Conservation (phyloP, 1,140 invertebrate genomes). For the Polypedilum vanderplanki region DNA sequence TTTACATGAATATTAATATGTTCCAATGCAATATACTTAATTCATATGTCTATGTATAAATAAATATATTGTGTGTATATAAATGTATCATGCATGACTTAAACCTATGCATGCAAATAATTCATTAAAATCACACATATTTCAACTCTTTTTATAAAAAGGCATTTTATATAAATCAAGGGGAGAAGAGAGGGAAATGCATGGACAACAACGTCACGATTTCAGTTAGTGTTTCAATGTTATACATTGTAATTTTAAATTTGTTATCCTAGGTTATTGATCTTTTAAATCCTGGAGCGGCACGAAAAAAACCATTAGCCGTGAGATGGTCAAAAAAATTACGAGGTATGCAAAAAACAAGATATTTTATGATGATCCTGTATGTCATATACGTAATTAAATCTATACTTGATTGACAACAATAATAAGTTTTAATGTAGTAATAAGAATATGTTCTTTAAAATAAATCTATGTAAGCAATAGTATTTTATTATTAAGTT, state of each 20-base stretch:
- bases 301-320: slow-evolving; percentile 65
- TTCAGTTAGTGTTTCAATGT: slow-evolving; percentile 21
- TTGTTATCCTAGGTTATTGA: slow-evolving; percentile 72
- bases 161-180: too few relatives aligned
- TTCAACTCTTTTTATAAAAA: neutral
- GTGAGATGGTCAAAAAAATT: slow-evolving; percentile 89
- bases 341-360: slow-evolving; percentile 43
- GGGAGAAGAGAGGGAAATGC: too few relatives aligned
- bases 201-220: neutral
- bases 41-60: neutral
- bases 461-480: too few relatives aligned
- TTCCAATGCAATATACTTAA: neutral
- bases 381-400: neutral
- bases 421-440: too few relatives aligned
- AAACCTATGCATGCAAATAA: slow-evolving; percentile 18
- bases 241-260: neutral
- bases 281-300: slow-evolving; percentile 79
- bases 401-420: too few relatives aligned
- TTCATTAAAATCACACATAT: slow-evolving; percentile 18
- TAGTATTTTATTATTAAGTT: too few relatives aligned
- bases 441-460: too few relatives aligned
- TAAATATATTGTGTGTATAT: slow-evolving; percentile 11
- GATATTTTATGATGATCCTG: too few relatives aligned
- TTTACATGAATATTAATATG: slow-evolving; percentile 3
- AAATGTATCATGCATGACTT: neutral